phyloP scores from a whole-genome alignment of 53 echinoderm and acorn worm genomes.

The Hippasteria phrygiana region DNA sequence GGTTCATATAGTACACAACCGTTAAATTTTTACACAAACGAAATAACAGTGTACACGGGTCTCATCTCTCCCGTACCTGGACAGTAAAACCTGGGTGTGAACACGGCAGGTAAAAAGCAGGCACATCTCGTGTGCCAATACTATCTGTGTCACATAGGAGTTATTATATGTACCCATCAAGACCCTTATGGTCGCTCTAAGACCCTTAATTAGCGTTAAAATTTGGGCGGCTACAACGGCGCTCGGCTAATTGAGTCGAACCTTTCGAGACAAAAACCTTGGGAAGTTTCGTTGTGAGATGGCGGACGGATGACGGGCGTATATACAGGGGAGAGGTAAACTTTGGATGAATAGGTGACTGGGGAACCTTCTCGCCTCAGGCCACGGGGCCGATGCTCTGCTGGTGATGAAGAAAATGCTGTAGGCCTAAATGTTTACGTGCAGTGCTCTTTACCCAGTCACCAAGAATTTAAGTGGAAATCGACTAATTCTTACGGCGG shows the following conservation, averaged over 20 bases:
- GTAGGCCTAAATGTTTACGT: constrained; percentile 45
- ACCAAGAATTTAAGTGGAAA: constrained; percentile 61
- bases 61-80: not conserved
- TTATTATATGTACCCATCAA: not conserved
- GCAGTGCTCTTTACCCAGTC: constrained; percentile 53
- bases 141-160: not conserved
- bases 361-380: not conserved
- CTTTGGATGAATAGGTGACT: not conserved
- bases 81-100: constrained; percentile 1
- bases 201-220: constrained; percentile 29
- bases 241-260: not conserved
- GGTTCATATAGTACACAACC: no score
- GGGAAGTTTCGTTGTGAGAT: not conserved
- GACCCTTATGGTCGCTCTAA: not conserved
- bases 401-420: constrained; percentile 25
- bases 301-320: not conserved
- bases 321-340: not conserved
- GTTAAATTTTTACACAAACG: no score
- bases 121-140: not conserved
- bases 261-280: not conserved
- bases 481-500: constrained; percentile 59
- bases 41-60: no score
- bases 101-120: constrained; percentile 12
- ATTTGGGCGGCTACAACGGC: not conserved
- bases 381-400: not conserved